Conservation (phyloP, 2,888 invertebrate species). For the Polyommatus icarus region DNA sequence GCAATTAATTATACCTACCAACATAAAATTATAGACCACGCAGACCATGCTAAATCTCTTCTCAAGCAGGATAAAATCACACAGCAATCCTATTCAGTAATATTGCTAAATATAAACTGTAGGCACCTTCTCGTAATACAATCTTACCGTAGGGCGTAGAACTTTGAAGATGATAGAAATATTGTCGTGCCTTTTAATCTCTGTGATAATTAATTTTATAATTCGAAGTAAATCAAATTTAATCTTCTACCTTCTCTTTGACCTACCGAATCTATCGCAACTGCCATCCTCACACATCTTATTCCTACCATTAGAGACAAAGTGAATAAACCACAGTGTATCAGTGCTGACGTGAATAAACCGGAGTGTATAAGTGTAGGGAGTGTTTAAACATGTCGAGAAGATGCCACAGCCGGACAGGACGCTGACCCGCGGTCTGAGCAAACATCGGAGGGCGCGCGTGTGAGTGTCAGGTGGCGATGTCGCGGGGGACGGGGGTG, state of each 20-base stretch:
- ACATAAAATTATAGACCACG: no score
- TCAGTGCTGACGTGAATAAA: slow-evolving; percentile 40
- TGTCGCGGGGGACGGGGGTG: slow-evolving; percentile 75
- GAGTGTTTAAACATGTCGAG: slow-evolving; percentile 58
- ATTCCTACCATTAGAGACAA: slow-evolving; percentile 18
- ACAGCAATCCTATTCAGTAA: neutral
- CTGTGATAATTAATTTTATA: neutral
- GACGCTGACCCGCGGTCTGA: slow-evolving; percentile 66
- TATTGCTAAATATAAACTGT: neutral
- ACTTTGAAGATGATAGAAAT: neutral
- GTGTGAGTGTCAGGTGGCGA: slow-evolving; percentile 71
- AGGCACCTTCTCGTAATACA: neutral
- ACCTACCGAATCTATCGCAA: slow-evolving; percentile 51
- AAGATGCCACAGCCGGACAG: slow-evolving; percentile 69
- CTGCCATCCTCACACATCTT: slow-evolving; percentile 38
- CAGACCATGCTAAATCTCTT: no score
- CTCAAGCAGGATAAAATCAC: neutral
- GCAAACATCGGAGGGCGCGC: slow-evolving; percentile 49
- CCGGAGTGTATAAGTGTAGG: slow-evolving; percentile 45
- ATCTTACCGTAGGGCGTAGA: neutral
- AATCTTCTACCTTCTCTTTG: neutral
- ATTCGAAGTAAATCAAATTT: neutral
- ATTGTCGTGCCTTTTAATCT: neutral
- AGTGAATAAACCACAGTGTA: slow-evolving; percentile 45
- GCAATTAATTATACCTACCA: no score